phyloP scores from a whole-genome alignment of 1,140 invertebrate genomes.

The Caenorhabditis elegans region DNA sequence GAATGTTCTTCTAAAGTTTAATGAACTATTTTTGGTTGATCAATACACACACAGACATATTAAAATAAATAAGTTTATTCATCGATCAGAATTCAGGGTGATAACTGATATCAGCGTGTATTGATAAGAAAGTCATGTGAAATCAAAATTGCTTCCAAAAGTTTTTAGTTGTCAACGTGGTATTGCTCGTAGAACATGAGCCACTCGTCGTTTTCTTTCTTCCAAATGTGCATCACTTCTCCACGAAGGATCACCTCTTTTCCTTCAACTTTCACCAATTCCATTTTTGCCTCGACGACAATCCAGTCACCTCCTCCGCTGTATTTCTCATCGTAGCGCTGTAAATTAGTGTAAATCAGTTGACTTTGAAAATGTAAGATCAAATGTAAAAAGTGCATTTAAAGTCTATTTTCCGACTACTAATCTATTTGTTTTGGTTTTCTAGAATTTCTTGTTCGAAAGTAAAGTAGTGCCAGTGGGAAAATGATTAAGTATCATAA shows the following conservation, averaged over 20 bases:
- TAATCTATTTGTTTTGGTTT: no score
- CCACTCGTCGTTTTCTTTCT: constrained; percentile 10
- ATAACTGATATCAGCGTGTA: neutral
- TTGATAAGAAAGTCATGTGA: constrained; percentile 3
- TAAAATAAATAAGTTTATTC: constrained; percentile 22
- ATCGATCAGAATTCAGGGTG: neutral
- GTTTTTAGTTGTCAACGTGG: neutral
- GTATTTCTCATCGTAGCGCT: constrained; percentile 21
- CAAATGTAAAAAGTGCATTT: no score
- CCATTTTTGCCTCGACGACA: neutral
- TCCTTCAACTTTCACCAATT: neutral
- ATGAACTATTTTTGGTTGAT: no score
- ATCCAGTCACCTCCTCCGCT: constrained; percentile 12
- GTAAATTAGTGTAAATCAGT: neutral
- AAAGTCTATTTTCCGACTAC: no score
- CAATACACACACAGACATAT: neutral
- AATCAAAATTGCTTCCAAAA: neutral
- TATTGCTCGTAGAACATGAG: constrained; percentile 33
- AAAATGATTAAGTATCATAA: no score
- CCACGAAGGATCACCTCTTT: constrained; percentile 15
- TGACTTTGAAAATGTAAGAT: no score
- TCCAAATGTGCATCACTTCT: constrained; percentile 26
- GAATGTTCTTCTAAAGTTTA: no score
- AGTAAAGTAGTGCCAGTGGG: no score
- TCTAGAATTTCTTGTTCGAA: no score